Conservation (phyloP, 2,888 invertebrate genomes). For the Euphydryas editha region DNA sequence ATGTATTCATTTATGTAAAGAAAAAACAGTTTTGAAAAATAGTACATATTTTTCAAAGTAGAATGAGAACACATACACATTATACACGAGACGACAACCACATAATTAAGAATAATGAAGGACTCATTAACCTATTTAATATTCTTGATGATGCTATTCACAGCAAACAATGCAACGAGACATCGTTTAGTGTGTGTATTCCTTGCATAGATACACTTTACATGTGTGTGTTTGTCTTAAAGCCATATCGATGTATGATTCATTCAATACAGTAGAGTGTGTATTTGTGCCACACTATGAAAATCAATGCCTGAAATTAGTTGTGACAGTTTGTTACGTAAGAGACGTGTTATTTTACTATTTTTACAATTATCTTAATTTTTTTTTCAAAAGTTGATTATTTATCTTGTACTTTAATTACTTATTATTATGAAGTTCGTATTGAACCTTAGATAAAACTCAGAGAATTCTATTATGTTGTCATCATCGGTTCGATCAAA, state of each 20-base stretch:
- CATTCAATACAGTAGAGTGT: neutral
- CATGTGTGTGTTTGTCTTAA: constrained; percentile 3
- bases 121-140: constrained; percentile 20
- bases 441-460: no score
- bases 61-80: constrained; percentile 14
- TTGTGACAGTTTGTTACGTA: no score
- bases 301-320: no score
- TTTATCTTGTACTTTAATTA: no score
- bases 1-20: constrained; percentile 2
- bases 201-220: neutral
- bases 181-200: constrained; percentile 3
- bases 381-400: no score
- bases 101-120: constrained; percentile 16
- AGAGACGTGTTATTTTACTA: no score
- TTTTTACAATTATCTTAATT: no score
- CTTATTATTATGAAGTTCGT: no score
- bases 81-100: constrained; percentile 13
- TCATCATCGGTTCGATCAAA: no score
- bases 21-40: constrained; percentile 3
- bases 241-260: neutral
- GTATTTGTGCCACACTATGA: no score
- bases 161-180: constrained; percentile 1
- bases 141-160: constrained; percentile 11
- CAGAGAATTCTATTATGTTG: no score
- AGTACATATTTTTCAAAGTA: constrained; percentile 5